phyloP scores from a whole-genome alignment of 1,140 invertebrate species.

The Yoshiicerus persimilis region DNA sequence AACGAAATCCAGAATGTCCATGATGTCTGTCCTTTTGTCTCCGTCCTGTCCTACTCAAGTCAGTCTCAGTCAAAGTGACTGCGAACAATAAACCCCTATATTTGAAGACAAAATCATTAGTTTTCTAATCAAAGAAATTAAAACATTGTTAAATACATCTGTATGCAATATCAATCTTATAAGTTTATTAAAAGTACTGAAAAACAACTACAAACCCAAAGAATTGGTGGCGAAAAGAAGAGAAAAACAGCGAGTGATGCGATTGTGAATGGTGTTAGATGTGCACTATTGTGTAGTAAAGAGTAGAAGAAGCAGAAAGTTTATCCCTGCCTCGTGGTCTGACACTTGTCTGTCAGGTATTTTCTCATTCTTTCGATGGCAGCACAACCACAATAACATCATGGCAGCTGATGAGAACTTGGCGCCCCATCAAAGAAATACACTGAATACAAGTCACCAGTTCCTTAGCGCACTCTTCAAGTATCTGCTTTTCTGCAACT shows the following conservation, averaged over 20 bases:
- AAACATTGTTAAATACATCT: neutral
- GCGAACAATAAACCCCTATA: neutral
- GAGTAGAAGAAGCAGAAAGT: neutral
- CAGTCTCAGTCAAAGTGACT: neutral
- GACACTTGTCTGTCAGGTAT: neutral
- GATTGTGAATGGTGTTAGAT: slow-evolving; percentile 4
- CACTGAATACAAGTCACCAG: neutral
- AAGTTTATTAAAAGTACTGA: neutral
- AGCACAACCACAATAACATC: slow-evolving; percentile 35
- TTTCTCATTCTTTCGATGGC: neutral
- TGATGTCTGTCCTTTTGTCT: neutral
- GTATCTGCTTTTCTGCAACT: neutral
- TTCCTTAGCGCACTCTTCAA: neutral
- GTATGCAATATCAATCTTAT: neutral
- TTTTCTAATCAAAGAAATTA: neutral
- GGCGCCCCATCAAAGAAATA: neutral
- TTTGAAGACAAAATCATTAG: neutral
- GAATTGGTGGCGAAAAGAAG: neutral
- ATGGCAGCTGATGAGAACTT: slow-evolving; percentile 36
- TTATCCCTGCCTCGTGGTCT: slow-evolving; percentile 2
- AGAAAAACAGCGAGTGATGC: slow-evolving; percentile 14
- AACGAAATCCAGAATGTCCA: slow-evolving; percentile 33
- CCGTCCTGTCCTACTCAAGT: slow-evolving; percentile 12
- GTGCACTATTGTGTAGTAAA: too few species aligned
- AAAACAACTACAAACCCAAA: neutral